Base-by-base conservation (phyloP, 2,888 invertebrate species). In the Brenthis hecate region DNA sequence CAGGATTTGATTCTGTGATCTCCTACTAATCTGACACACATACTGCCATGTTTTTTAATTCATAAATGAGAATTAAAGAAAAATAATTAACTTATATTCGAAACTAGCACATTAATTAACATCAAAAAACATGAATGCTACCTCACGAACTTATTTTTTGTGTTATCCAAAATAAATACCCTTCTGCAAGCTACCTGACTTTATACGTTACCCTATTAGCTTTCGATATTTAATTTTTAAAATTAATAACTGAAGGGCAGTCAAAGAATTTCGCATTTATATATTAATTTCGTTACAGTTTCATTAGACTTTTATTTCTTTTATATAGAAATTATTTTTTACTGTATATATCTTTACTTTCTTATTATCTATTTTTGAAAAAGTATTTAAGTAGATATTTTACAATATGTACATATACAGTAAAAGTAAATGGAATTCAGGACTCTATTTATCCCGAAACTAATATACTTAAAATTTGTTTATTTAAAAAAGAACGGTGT, bases 161-260 rank as follows among this genome's bases (percentile, higher is more conserved):
- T 61, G 23, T 68, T 73, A 70, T 71, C 70, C 70, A 56, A 66
- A 56, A 51, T 56, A 61, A 77, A 77, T 69, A 77, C 68, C 65
- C 56, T 67, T 62, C 72, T 64, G 60, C 56, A 65, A 66, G 75
- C 74, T 79, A 74, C 76, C 73, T 73, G 72, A 56, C 70, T 78
- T 81, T 85, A 62, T 53, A 43, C 14, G 36, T 62, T 54, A 36
- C 16, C 43, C 32, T 53, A 62, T 62, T 62, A 62, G 62, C 61
- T 14, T 2, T 32, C 36, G n/a, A 3, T 53, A 43, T 62, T 23
- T 62, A 62, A 58, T 63, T 56, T 56, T 32, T 56, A 61, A 55
- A 61, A 67, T 70, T 56, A 70, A 60, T 53, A 56, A 43, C 36
- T 43, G 36, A 11, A 11, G 32, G 47, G 53, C 3, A 50, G 6